Conservation (phyloP, 2,797 vertebrate species). For the Halcyon chelicuti region DNA sequence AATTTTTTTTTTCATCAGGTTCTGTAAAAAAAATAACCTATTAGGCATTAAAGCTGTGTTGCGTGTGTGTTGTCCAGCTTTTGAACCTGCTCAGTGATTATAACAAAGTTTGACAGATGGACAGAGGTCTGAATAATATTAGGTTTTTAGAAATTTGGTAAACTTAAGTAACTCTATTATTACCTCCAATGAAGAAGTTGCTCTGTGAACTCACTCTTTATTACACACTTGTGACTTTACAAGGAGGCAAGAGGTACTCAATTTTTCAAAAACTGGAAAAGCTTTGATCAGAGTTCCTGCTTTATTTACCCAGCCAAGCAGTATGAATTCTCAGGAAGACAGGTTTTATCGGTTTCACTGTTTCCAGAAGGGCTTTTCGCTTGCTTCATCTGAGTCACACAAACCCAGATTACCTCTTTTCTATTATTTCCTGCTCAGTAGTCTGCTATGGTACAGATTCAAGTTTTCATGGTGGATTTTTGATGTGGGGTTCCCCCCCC, state of each 20-base stretch:
- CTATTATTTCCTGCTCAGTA: background rate
- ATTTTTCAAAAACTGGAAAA: background rate
- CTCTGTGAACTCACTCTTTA: background rate
- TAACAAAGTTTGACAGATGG: background rate
- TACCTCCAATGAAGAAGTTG: background rate
- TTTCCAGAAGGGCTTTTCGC: background rate
- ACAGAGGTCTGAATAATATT: background rate
- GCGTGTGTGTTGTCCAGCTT: background rate
- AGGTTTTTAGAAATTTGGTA: background rate
- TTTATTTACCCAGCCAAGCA: background rate
- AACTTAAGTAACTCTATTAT: background rate
- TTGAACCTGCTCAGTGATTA: background rate
- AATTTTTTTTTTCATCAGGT: background rate
- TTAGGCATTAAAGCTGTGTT: background rate
- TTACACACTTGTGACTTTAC: background rate
- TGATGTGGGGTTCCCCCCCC: accelerated
- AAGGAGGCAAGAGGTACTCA: background rate
- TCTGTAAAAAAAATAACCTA: background rate
- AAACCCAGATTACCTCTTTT: background rate
- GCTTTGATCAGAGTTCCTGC: background rate
- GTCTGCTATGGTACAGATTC: background rate
- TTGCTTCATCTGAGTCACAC: background rate
- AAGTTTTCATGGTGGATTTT: background rate
- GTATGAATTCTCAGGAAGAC: background rate
- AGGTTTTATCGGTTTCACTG: background rate